These are phyloP conservation scores for Oryctes rhinoceros DNA, from an alignment of 1,140 invertebrate species.

Conservation along the genomic window DNA sequence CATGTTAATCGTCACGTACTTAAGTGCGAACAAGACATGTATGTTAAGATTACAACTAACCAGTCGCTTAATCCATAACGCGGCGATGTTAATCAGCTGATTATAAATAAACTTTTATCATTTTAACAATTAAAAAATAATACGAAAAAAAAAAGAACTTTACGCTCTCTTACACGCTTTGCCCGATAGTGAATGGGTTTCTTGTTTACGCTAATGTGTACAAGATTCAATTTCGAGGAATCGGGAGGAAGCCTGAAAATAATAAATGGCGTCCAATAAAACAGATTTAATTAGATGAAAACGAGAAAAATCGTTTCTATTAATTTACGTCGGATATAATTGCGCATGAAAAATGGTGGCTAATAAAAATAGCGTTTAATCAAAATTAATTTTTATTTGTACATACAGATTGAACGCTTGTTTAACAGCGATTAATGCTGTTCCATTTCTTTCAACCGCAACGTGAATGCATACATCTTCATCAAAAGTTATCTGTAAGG, in stretches of 20 bases:
- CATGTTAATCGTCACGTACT: not conserved
- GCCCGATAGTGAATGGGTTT: not conserved
- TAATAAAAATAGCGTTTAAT: not conserved
- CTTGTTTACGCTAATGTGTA: not conserved
- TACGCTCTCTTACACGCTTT: not conserved
- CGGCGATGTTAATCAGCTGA: not conserved
- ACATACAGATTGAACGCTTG: not conserved
- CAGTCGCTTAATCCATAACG: not conserved
- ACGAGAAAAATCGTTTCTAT: not conserved
- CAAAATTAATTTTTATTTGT: not conserved
- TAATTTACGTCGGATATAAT: not conserved
- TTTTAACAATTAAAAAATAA: not conserved
- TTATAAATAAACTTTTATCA: not conserved
- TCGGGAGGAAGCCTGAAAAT: not conserved
- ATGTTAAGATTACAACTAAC: not conserved
- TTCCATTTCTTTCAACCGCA: not conserved
- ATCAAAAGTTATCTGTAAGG: not conserved
- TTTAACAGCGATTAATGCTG: not conserved
- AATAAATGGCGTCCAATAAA: not conserved
- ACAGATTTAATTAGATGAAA: not conserved
- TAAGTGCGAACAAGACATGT: not conserved
- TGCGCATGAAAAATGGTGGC: not conserved
- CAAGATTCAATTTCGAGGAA: not conserved
- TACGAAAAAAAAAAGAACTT: not conserved
- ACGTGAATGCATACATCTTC: not conserved